These are phyloP conservation scores for Clinocottus analis DNA, from an alignment of 2,113 vertebrate genomes.

Conservation along the genomic window DNA sequence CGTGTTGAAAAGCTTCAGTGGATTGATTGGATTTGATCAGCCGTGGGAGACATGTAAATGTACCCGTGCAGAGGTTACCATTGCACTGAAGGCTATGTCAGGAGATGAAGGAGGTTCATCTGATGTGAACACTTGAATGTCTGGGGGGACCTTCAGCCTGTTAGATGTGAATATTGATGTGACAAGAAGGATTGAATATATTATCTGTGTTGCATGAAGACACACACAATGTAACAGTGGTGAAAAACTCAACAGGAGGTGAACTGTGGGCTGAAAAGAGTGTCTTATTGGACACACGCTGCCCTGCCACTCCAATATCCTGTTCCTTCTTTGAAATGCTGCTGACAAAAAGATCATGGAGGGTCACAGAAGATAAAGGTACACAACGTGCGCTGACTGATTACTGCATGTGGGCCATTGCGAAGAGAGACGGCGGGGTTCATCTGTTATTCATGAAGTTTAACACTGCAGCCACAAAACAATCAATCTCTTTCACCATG, in stretches of 20 bases:
- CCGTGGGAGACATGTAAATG: constrained; percentile 34
- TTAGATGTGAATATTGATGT: constrained; percentile 47
- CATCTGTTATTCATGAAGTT: constrained; percentile 58
- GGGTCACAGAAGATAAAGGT: constrained; percentile 24
- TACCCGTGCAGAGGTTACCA: constrained; percentile 21
- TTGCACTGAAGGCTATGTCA: constrained; percentile 15
- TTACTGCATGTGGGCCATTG: neutral
- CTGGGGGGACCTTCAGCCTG: constrained; percentile 49
- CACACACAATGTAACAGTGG: neutral
- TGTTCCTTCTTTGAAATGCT: constrained; percentile 33
- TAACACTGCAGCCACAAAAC: constrained; percentile 50
- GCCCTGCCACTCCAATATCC: constrained; percentile 56
- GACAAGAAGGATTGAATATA: constrained; percentile 33
- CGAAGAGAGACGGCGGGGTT: neutral
- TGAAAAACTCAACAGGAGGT: neutral
- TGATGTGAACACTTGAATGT: constrained; percentile 52
- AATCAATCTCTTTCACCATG: constrained; percentile 57
- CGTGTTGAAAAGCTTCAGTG: neutral
- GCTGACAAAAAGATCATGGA: constrained; percentile 19
- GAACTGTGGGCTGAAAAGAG: neutral
- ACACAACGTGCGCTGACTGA: constrained; percentile 11
- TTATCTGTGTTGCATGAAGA: neutral
- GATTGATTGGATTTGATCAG: constrained; percentile 42
- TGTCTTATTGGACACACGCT: neutral
- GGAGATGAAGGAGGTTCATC: constrained; percentile 54